Base-by-base conservation (phyloP, 1,140 invertebrate species). In the Oncopodura yosiiana region DNA sequence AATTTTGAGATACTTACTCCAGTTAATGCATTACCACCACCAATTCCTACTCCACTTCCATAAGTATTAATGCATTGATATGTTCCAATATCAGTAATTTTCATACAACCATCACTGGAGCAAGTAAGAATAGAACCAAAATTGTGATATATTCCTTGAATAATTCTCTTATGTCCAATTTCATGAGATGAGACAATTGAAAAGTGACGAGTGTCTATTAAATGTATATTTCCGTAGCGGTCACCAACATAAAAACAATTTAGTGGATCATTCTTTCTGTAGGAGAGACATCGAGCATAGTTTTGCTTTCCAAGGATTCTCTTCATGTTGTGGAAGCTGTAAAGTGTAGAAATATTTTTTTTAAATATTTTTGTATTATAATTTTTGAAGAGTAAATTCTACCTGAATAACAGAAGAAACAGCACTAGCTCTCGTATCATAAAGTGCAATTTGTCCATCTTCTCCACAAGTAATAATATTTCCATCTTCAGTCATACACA, bases 401-500 rank as follows among this genome's bases (percentile, higher is more conserved):
- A 5, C 23, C 9, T 5, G 18, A 27, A 27, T 49, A 9, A 49
- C 6, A 44, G 30, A 14, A 16, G 11, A 11, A 4, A 21, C 19
- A 49, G 30, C 5, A 30, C 21, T 44, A 6, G 30, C 29, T 21
- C 56, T 8, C 1, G 57, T 62, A 49, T 74, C 72, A 64, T 64
- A 71, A 3, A 71, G 53, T 6, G 60, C 62, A 12, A 72, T 58
- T 14, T 64, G 65, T 36, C 68, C 66, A 56, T 74, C 73, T 63
- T 74, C 73, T 63, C 72, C 70, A 6, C 71, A 70, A 37, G 68
- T 67, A 3, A 74, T 67, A n/a, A 74, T 65, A 38, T 67, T 69
- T n/a, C n/a, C n/a, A 27, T 69, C 66, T 27, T 70, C 66, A 53
- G 73, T 69, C 18, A 65, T 67, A 9, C 62, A 64, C 6, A 74